phyloP scores from a whole-genome alignment of 2,797 vertebrate species.

The Ateles fusciceps region DNA sequence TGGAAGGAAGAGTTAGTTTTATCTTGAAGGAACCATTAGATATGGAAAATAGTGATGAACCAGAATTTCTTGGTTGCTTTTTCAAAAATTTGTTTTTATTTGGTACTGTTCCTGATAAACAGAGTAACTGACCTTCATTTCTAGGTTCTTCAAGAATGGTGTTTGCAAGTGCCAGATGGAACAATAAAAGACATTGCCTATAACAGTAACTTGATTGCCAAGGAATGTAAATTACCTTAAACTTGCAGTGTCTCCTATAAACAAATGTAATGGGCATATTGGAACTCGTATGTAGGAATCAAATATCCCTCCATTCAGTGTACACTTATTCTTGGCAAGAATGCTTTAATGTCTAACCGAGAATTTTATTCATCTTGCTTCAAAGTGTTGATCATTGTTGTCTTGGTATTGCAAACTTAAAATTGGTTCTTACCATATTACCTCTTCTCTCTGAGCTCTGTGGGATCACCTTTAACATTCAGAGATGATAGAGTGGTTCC shows the following conservation, averaged over 20 bases:
- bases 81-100: conserved; percentile 84
- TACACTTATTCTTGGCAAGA: conserved; percentile 71
- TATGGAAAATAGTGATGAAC: conserved; percentile 82
- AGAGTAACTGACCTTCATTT: conserved; percentile 83
- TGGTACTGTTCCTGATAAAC: conserved; percentile 84
- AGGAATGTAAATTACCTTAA: conserved; percentile 84
- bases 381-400: conserved; percentile 80
- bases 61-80: conserved; percentile 82
- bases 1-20: conserved; percentile 85
- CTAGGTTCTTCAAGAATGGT: conserved; percentile 80
- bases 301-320: conserved; percentile 66
- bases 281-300: conserved; percentile 54
- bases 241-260: conserved; percentile 80
- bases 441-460: conserved; percentile 66
- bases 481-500: conserved; percentile 70
- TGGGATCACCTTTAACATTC: conserved; percentile 75
- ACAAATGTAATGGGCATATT: conserved; percentile 52
- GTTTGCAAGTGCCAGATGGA: conserved; percentile 80
- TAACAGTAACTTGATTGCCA: conserved; percentile 84
- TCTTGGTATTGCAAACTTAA: conserved; percentile 76
- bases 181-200: conserved; percentile 83
- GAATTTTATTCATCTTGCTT: conserved; percentile 81
- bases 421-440: conserved; percentile 61
- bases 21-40: conserved; percentile 82
- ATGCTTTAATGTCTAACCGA: conserved; percentile 78